These are phyloP conservation scores for Wiebesia pumilae DNA, from an alignment of 1,140 invertebrate species.

Conservation along the genomic window DNA sequence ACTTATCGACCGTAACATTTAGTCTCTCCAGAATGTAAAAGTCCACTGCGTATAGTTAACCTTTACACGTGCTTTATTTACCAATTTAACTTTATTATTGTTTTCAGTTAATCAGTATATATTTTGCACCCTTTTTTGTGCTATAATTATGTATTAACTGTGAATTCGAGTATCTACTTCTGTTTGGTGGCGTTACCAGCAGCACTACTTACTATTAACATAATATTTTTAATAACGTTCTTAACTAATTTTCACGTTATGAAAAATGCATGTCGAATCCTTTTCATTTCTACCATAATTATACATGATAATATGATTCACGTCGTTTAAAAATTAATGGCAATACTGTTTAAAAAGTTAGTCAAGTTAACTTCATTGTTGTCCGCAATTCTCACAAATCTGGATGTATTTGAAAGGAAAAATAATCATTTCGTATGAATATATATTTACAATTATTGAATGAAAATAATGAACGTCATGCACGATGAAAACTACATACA, in stretches of 20 bases:
- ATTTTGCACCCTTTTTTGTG: no score
- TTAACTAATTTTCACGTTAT: background rate
- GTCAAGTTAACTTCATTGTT: background rate
- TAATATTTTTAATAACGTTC: background rate
- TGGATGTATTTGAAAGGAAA: background rate
- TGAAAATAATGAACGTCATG: slow-evolving; percentile 26
- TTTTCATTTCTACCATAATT: background rate
- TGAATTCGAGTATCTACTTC: no score
- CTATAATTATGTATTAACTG: no score
- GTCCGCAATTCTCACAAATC: background rate
- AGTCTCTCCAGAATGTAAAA: no score
- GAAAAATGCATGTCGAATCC: background rate
- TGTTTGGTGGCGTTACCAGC: no score
- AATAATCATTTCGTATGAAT: background rate
- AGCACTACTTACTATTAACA: background rate
- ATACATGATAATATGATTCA: background rate
- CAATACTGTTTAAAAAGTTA: no score
- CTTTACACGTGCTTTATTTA: no score
- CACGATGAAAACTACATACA: background rate
- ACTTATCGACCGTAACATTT: no score
- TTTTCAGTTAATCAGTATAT: no score
- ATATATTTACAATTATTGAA: background rate
- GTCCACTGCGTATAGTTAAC: no score
- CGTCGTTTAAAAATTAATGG: background rate
- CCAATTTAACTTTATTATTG: no score